These are phyloP conservation scores for Pollenia amentaria DNA, from an alignment of 2,888 invertebrate genomes.

Conservation along the genomic window DNA sequence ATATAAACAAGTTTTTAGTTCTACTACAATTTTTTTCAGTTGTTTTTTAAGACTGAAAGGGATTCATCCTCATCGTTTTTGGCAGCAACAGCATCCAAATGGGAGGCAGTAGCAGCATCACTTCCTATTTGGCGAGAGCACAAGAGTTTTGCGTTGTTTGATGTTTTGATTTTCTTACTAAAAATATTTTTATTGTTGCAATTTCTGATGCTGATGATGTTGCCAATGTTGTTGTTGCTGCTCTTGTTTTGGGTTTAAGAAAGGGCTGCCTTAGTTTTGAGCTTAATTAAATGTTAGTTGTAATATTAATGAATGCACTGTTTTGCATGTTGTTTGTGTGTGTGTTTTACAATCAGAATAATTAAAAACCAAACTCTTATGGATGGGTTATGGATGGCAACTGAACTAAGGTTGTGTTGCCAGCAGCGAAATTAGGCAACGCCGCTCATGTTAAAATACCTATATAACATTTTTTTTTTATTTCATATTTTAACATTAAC, in stretches of 20 bases:
- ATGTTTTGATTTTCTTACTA: constrained; percentile 59
- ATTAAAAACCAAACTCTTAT: too few relatives aligned
- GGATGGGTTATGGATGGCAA: too few relatives aligned
- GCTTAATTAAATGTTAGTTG: constrained; percentile 49
- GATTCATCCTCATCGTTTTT: constrained; percentile 33
- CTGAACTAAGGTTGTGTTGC: too few relatives aligned
- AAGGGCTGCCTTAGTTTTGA: constrained; percentile 35
- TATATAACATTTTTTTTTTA: too few relatives aligned
- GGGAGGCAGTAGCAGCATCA: neutral
- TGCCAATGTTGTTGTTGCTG: neutral
- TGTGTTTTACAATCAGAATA: neutral
- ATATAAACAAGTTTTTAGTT: constrained; percentile 45
- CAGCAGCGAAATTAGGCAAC: too few relatives aligned
- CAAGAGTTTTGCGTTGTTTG: constrained; percentile 41
- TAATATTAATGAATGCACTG: constrained; percentile 15
- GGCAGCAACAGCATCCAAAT: constrained; percentile 4
- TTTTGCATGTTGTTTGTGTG: neutral
- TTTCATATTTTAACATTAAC: too few relatives aligned
- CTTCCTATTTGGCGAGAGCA: constrained; percentile 6
- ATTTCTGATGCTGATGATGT: neutral
- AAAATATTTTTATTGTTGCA: neutral
- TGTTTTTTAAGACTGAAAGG: constrained; percentile 36
- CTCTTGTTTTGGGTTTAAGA: constrained; percentile 22
- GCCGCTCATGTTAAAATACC: too few relatives aligned
- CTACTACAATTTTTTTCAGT: constrained; percentile 21